phyloP scores from a whole-genome alignment of 1,140 invertebrate genomes.

The Drosophila repletoides region DNA sequence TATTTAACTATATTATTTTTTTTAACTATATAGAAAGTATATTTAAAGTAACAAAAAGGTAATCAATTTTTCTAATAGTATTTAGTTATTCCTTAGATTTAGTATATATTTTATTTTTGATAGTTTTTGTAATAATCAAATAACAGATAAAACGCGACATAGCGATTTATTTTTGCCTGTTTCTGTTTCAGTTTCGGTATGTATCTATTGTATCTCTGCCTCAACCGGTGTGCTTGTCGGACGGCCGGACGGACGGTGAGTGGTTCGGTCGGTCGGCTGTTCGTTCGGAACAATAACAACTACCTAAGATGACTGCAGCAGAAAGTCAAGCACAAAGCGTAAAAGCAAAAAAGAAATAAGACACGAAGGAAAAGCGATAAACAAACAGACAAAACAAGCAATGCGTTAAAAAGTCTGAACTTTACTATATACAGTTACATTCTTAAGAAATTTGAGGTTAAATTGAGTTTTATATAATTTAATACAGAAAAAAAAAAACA shows the following conservation, averaged over 20 bases:
- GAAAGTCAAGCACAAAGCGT: constrained; percentile 38
- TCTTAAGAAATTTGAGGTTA: constrained; percentile 53
- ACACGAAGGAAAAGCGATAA: background rate
- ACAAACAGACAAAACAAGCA: background rate
- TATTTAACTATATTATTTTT: no score
- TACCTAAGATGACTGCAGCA: constrained; percentile 47
- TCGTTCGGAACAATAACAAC: constrained; percentile 41
- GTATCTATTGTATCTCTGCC: constrained; percentile 46
- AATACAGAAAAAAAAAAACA: background rate
- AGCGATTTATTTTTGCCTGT: background rate
- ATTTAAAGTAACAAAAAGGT: no score
- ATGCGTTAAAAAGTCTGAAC: background rate
- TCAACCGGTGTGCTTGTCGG: constrained; percentile 54
- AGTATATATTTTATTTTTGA: background rate
- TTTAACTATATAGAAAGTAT: no score
- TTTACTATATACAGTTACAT: background rate
- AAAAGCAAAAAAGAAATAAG: constrained; percentile 43
- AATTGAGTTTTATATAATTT: constrained; percentile 33
- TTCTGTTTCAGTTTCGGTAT: constrained; percentile 38
- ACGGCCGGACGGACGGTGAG: constrained; percentile 9
- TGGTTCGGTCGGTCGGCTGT: constrained; percentile 18
- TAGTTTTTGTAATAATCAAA: constrained; percentile 11
- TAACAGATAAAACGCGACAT: constrained; percentile 1
- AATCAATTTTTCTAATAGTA: no score
- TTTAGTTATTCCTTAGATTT: background rate